Conservation (phyloP, 1,140 invertebrate species). For the Oedothorax gibbosus region DNA sequence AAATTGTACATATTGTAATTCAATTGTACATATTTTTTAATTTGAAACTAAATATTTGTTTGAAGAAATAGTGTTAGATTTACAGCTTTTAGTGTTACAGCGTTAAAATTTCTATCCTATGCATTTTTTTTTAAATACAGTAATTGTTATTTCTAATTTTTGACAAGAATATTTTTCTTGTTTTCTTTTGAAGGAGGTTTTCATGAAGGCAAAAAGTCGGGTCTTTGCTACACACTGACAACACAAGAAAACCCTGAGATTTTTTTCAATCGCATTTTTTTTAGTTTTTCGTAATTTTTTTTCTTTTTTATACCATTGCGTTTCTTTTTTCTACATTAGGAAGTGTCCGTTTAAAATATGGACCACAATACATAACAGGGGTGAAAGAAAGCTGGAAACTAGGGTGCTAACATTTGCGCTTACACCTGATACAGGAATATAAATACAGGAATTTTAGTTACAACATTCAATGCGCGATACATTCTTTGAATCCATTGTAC, state of each 20-base stretch:
- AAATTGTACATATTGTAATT: no score
- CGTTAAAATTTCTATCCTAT: no score
- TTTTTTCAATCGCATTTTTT: constrained; percentile 41
- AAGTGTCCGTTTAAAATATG: constrained; percentile 57
- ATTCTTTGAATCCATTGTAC: background rate
- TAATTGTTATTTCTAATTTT: no score
- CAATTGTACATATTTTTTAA: no score
- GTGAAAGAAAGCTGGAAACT: constrained; percentile 23
- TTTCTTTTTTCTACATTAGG: constrained; percentile 35
- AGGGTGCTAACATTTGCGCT: constrained; percentile 33
- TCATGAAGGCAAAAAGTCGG: constrained; percentile 54
- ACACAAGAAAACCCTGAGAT: constrained; percentile 61
- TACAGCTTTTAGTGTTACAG: no score
- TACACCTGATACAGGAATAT: constrained; percentile 43
- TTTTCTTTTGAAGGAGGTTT: background rate
- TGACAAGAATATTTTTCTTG: background rate
- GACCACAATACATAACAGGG: constrained; percentile 33
- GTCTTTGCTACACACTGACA: constrained; percentile 53
- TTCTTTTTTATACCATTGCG: constrained; percentile 13
- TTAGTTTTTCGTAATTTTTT: constrained; percentile 36
- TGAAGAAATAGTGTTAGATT: no score
- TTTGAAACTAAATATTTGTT: no score
- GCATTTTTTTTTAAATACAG: no score
- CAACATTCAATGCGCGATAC: background rate
- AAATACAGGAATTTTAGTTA: constrained; percentile 52